Evolutionary conservation across 1,140 invertebrate genomes (phyloP).

Genomic region (Atta texana): DNA sequence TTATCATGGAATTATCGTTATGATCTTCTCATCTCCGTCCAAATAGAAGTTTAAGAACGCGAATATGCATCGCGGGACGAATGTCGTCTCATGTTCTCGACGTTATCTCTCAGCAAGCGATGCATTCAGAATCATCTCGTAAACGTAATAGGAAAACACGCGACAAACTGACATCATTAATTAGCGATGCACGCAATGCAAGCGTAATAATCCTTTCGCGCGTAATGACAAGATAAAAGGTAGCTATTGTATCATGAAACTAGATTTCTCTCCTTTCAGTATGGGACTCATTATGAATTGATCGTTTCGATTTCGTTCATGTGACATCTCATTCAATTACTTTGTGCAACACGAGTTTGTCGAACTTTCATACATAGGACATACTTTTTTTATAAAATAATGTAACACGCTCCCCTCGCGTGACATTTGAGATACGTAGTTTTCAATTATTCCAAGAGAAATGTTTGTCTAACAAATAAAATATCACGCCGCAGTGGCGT

Average conservation of each 20-base stretch:
- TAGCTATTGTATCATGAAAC: not conserved
- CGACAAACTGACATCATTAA: constrained; percentile 46
- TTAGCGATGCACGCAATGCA: constrained; percentile 3
- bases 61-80: not conserved
- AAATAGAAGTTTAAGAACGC: not conserved
- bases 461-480: constrained; percentile 17
- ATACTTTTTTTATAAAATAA: not conserved
- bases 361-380: not conserved
- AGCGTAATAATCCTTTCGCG: constrained; percentile 9
- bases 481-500: not conserved
- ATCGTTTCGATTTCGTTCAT: not conserved
- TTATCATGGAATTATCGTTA: not conserved
- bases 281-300: not conserved
- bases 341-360: not conserved
- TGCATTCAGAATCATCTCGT: not conserved
- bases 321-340: not conserved
- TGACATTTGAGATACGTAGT: constrained; percentile 8
- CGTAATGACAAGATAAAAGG: not conserved
- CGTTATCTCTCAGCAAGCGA: not conserved
- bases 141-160: not conserved
- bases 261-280: constrained; percentile 6
- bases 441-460: constrained; percentile 38
- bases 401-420: not conserved
- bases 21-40: not conserved
- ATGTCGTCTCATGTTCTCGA: not conserved